Base-by-base conservation (phyloP, 2,888 invertebrate genomes). In the Digitonthophagus gazella region DNA sequence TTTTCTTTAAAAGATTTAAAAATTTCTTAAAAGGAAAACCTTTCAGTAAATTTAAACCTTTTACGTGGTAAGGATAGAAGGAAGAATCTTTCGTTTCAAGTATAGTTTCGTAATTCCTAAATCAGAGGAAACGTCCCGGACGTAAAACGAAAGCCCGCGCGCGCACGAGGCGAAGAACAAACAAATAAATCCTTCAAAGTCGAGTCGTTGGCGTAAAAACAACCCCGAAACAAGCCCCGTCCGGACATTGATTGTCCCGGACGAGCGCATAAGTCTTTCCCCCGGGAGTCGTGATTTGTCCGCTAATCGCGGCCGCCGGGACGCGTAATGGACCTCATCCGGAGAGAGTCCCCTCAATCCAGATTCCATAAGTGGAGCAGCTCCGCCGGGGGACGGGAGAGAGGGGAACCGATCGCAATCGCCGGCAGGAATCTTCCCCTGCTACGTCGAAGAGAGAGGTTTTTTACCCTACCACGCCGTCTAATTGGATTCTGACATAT, bases 181-280 rank as follows among this genome's bases (percentile, higher is more conserved):
- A 79, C 79, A 78, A 75, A 80, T 81, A 81, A 80, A 81, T 81
- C 80, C 78, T 75, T 79, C 79, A 80, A 80, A 76, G 80, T 80
- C 80, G 71, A 67, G 71, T 70, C 72, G 71, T 74, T 72, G 65
- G 75, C 74, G 75, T 76, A 72, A 75, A 75, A 80, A 78, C 75
- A 76, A 74, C 70, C n/a, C 73, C 74, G 75, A 78, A 78, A 77
- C 76, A 77, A 19, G 61, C 74, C 73, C 71, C 72, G 73, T 73
- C 73, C 71, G 73, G 74, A 74, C 82, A 82, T 81, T 82, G 82
- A 82, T 82, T 81, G 81, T 78, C 76, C 75, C 74, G 80, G 80
- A 81, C 80, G 78, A 80, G 78, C 79, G 76, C 80, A 81, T 81
- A 81, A 81, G 81, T 82, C 81, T 81, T 80, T 77, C 76, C 78